A percentile compares a stretch with the other conserved stretches of the same genome.
Conservation (phyloP, 64 coral and sea anemone species). For the Montipora efflorescens region DNA sequence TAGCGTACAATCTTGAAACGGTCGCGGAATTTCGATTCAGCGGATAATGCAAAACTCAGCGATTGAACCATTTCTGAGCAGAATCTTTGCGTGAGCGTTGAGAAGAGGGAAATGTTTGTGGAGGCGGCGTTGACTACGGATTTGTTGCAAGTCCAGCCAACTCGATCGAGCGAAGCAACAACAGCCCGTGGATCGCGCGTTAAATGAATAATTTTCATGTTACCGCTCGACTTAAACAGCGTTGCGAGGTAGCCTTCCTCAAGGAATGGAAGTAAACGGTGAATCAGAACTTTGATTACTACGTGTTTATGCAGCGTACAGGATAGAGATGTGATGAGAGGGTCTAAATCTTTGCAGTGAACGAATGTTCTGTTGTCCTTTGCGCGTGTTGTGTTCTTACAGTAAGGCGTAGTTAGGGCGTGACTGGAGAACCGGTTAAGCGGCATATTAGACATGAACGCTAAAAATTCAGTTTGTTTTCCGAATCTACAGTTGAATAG, state of each 20-base stretch:
- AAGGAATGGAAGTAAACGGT: slow-evolving; percentile 59
- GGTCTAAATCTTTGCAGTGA: slow-evolving; percentile 56
- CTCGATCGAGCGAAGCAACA: slow-evolving; percentile 58
- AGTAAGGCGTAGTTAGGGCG: slow-evolving; percentile 71
- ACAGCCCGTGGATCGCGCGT: slow-evolving; percentile 92
- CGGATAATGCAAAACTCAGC: slow-evolving; percentile 64
- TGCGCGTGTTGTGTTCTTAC: slow-evolving; percentile 26
- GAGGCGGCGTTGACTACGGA: slow-evolving; percentile 6
- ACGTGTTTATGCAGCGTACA: slow-evolving; percentile 49
- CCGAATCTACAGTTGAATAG: slow-evolving; percentile 80
- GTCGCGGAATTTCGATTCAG: slow-evolving; percentile 40
- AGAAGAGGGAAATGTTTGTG: slow-evolving; percentile 16
- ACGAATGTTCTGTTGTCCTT: slow-evolving; percentile 5
- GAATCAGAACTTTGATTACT: slow-evolving; percentile 75
- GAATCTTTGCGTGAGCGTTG: slow-evolving; percentile 65
- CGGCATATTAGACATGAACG: slow-evolving; percentile 56
- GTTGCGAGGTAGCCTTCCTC: slow-evolving; percentile 20
- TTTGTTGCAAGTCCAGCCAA: slow-evolving; percentile 77
- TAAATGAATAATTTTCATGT: slow-evolving; percentile 84
- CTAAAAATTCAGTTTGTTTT: slow-evolving; percentile 76
- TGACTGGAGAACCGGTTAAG: slow-evolving; percentile 73
- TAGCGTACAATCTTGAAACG: slow-evolving; percentile 67
- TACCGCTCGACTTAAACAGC: slow-evolving; percentile 29
- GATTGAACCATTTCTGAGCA: slow-evolving; percentile 64
- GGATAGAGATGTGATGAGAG: slow-evolving; percentile 33